These are phyloP conservation scores for Euplexia lucipara DNA, from an alignment of 2,888 invertebrate genomes.

Conservation along the genomic window DNA sequence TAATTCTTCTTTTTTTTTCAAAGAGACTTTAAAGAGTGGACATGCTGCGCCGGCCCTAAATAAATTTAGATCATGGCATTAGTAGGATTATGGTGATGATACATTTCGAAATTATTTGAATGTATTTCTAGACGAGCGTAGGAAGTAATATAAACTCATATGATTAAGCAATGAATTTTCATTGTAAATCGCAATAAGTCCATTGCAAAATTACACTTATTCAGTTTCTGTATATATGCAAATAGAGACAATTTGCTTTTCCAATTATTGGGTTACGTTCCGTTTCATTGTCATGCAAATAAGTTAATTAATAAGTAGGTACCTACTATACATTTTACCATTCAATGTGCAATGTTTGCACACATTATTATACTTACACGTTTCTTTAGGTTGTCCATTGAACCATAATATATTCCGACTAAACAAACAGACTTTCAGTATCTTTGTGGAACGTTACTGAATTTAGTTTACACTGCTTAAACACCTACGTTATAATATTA, in stretches of 20 bases:
- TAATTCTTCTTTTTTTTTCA: too few species aligned
- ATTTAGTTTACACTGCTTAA: conserved; percentile 52
- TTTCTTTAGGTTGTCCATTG: conserved; percentile 30
- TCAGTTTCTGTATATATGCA: too few species aligned
- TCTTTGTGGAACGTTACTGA: conserved; percentile 46
- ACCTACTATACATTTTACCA: not conserved
- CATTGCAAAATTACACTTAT: not conserved
- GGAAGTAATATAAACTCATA: not conserved
- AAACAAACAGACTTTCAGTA: conserved; percentile 54
- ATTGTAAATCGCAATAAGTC: too few species aligned
- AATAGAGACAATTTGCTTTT: not conserved
- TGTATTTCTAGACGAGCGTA: not conserved
- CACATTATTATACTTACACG: conserved; percentile 5
- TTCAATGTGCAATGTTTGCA: conserved; percentile 36
- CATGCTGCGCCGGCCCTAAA: too few species aligned
- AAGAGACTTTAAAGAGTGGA: too few species aligned
- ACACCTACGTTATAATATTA: conserved; percentile 25
- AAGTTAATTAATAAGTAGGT: not conserved
- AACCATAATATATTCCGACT: conserved; percentile 47
- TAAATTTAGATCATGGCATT: too few species aligned
- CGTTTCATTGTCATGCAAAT: conserved; percentile 1
- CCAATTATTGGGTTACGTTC: not conserved
- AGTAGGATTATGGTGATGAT: too few species aligned
- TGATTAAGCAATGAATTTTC: too few species aligned
- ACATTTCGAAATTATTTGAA: too few species aligned